Base-by-base conservation (phyloP, 2,888 invertebrate genomes). In the Eupithecia insigniata region DNA sequence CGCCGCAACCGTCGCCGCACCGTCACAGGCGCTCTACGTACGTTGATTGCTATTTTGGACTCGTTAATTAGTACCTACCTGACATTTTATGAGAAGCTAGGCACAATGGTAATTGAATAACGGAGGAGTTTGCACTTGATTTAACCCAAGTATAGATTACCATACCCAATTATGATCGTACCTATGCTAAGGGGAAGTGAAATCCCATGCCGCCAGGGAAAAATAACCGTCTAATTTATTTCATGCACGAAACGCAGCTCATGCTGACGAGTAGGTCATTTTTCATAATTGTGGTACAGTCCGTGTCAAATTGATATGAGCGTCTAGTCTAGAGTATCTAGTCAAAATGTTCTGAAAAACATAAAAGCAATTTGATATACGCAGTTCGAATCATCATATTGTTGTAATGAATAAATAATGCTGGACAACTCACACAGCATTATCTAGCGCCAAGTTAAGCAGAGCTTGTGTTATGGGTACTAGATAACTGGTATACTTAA, bases 1-100 rank as follows among this genome's bases (percentile, higher is more conserved):
- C 90, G 0, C 87, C 90, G 5, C 10, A 18, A 22, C 34, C 36
- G 16, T 30, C 18, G 22, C 1, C 32, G 22, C 87, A 89, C 0
- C 85, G 88, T 1, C 87, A 89, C 72, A 85, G 87, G n/a, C 85
- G 89, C 43, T 72, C 83, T 3, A 78, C 82, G 92, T 91, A 85
- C 16, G 64, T 64, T 64, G 1, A 55, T 26, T 26, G 55, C 26
- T 55, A 14, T 55, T 51, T 51, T 51, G n/a, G 10, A 60, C 16
- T 60, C 28, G 6, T 16, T 58, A 6, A 58, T 28, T 28, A 60
- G 18, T 30, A 26, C 22, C 22, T 22, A 55, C 26, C 14, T 2
- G 58, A 6, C 26, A 55, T 58, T 28, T 60, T 30, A 60, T 60
- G 60, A 30, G 60, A 18, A 60, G 2, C 60, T 55, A 14, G 14